Evolutionary conservation across 2,113 vertebrate genomes (phyloP).

Genomic region (Hippoglossus stenolepis): DNA sequence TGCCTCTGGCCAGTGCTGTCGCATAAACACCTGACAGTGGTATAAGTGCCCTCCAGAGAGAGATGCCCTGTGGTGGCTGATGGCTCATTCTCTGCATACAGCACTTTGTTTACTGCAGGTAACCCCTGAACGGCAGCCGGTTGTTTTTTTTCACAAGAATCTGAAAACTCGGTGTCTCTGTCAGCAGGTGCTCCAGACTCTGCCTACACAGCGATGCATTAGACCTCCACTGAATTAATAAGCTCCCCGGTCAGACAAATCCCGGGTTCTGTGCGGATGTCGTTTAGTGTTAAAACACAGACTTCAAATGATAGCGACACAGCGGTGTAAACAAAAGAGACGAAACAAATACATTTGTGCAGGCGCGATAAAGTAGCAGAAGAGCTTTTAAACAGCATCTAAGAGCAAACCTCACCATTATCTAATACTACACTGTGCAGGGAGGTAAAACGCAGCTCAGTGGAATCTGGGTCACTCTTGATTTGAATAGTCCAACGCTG

Average conservation of each 20-base stretch:
- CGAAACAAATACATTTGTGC: slow-evolving; percentile 21
- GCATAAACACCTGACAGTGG: slow-evolving; percentile 32
- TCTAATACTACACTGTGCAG: slow-evolving; percentile 11
- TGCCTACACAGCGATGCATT: slow-evolving; percentile 21
- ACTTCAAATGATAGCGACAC: slow-evolving; percentile 8
- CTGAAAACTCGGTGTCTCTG: slow-evolving; percentile 29
- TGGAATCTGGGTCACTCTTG: slow-evolving; percentile 52
- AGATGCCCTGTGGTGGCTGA: slow-evolving; percentile 45
- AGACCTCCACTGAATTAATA: slow-evolving; percentile 53
- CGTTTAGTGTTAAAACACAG: slow-evolving; percentile 14
- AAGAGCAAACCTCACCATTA: slow-evolving; percentile 4
- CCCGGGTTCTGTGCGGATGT: slow-evolving; percentile 9
- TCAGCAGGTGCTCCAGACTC: slow-evolving; percentile 37
- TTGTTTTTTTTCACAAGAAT: slow-evolving; percentile 58
- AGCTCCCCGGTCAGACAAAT: slow-evolving; percentile 26
- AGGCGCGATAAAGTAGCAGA: slow-evolving; percentile 1
- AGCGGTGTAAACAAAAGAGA: slow-evolving; percentile 3
- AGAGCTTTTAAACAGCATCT: slow-evolving; percentile 32
- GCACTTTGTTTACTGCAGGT: slow-evolving; percentile 65
- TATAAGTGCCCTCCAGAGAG: slow-evolving; percentile 54
- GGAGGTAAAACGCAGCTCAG: slow-evolving; percentile 10
- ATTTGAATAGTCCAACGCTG: slow-evolving; percentile 42
- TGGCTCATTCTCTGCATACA: slow-evolving; percentile 64
- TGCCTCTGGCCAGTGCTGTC: not conserved
- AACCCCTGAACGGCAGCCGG: slow-evolving; percentile 60